phyloP scores from a whole-genome alignment of 2,888 invertebrate species.

The Eristalis arbustorum region DNA sequence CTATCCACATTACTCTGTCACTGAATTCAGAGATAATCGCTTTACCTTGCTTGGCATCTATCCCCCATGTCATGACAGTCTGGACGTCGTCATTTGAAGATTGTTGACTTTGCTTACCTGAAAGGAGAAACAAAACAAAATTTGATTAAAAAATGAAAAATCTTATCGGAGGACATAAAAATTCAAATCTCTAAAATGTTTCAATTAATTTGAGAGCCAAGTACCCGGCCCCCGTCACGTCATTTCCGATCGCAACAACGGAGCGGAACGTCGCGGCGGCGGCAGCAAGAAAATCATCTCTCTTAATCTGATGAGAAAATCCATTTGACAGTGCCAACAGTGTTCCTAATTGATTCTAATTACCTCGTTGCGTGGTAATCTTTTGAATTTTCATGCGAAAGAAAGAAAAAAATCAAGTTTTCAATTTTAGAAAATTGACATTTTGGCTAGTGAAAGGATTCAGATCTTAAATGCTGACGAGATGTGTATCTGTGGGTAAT shows the following conservation, averaged over 20 bases:
- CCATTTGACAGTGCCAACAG: slow-evolving; percentile 49
- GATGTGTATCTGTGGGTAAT: slow-evolving; percentile 11
- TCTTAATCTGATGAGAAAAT: slow-evolving; percentile 43
- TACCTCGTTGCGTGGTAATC: slow-evolving; percentile 38
- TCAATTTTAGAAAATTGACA: slow-evolving; percentile 37
- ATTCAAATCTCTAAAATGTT: slow-evolving; percentile 22
- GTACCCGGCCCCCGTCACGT: background rate
- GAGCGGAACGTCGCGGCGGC: too few species aligned
- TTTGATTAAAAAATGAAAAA: background rate
- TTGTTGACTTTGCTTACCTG: slow-evolving; percentile 52
- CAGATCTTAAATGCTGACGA: slow-evolving; percentile 7
- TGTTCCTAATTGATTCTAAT: slow-evolving; percentile 57
- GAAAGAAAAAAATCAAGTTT: slow-evolving; percentile 1
- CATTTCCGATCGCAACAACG: background rate
- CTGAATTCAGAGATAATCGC: background rate
- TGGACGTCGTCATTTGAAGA: background rate
- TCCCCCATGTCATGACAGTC: background rate
- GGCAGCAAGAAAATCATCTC: slow-evolving; percentile 6
- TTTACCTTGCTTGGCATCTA: slow-evolving; percentile 12
- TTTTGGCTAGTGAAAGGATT: slow-evolving; percentile 17
- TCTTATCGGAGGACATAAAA: background rate
- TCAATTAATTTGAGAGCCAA: background rate
- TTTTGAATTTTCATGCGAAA: background rate
- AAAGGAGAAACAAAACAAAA: slow-evolving; percentile 15
- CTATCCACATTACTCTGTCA: background rate